Evolutionary conservation across 2,797 vertebrate species (phyloP), one percentile per base, ranked within the genome.

Genomic region (Setipinna tenuifilis): DNA sequence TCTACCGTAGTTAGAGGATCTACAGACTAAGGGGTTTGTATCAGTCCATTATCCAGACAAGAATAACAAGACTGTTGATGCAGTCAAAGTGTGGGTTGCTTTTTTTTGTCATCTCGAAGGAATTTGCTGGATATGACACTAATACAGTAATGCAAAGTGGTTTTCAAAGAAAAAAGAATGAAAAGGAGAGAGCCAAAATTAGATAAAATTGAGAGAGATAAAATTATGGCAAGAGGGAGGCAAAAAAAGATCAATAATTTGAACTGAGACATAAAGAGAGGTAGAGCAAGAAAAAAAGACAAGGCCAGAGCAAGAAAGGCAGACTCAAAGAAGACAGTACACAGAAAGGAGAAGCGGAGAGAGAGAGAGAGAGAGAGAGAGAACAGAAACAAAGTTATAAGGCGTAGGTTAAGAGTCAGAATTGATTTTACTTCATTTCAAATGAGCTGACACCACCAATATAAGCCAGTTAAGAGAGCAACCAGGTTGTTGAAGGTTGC

Each of bases 111-210:
- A 68, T 68, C 62, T 6, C 23, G 12, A 25, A 7, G 62, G 23
- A 68, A 68, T 68, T 31, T 68, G 23, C 12, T 28, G 23, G 62
- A 68, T 68, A 68, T 61, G 61, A 62, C 61, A 62, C n/a, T n/a
- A n/a, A n/a, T 62, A 9, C 21, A 25, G 25, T 23, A 62, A 62
- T 2, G 10, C 14, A 14, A 28, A 68, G 11, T 68, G 62, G 62
- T 68, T 68, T 28, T 12, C 23, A 28, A 21, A 68, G 23, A 14
- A 28, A 23, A 62, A 10, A 62, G 61, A 6, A n/a, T n/a, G 2
- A 23, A 25, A 23, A 23, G 25, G 57, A 58, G 61, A 62, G 61
- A 62, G n/a, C n/a, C 7, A n/a, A 9, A 61, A 21, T 50, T 50
- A 50, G 3, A 50, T 50, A 7, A 50, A 50, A 50, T 12, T 50